phyloP scores from a whole-genome alignment of 2,797 vertebrate species.

The Pangasius krempfi region DNA sequence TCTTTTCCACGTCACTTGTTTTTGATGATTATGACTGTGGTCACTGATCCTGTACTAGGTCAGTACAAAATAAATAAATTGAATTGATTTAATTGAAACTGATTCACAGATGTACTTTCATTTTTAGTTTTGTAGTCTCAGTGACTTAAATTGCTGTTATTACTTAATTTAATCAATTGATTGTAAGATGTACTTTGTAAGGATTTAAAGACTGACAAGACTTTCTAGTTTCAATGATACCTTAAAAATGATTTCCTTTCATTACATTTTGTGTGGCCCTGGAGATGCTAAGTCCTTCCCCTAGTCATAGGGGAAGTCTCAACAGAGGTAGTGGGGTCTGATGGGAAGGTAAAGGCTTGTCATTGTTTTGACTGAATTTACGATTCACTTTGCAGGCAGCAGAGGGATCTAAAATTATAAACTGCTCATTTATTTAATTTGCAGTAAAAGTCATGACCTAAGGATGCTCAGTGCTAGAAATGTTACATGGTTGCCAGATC shows the following conservation, averaged over 20 bases:
- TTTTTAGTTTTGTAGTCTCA: not conserved
- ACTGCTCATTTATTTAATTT: not conserved
- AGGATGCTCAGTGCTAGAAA: not conserved
- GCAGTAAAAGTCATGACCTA: not conserved
- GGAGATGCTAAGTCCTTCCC: not conserved
- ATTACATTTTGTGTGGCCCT: too few species aligned
- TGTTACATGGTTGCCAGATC: not conserved
- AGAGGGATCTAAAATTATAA: not conserved
- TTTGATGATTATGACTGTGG: not conserved
- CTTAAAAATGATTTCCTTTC: not conserved
- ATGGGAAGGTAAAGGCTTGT: not conserved
- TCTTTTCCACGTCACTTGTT: not conserved
- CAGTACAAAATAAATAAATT: too few species aligned
- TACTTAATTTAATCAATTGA: too few species aligned
- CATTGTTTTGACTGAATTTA: not conserved
- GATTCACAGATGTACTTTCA: not conserved
- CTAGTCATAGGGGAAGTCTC: not conserved
- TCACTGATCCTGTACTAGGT: too few species aligned
- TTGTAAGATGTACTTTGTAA: not conserved
- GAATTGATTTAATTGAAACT: too few species aligned
- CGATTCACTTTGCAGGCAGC: not conserved
- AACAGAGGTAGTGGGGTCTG: not conserved
- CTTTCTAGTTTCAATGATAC: not conserved
- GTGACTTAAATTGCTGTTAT: not conserved
- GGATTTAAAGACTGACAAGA: not conserved